Percentiles rank a stretch among this genome's conserved stretches.
Conservation (phyloP, 2,113 vertebrate species). For the Uria lomvia region DNA sequence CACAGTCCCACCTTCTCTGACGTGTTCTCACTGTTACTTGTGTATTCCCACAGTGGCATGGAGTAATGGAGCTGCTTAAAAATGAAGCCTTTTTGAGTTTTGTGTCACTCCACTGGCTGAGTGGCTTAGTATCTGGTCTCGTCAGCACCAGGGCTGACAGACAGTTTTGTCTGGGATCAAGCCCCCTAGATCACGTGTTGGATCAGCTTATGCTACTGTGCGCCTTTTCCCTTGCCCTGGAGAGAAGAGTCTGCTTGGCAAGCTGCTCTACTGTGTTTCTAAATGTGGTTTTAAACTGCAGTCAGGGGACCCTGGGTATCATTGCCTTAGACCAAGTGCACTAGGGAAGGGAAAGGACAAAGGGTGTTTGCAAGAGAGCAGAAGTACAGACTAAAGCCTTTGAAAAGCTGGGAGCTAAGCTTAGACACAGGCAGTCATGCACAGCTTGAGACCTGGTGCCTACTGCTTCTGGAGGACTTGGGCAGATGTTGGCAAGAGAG, state of each 20-base stretch:
- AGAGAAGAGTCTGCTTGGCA: not conserved
- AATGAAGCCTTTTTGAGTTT: not conserved
- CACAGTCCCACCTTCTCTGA: not conserved
- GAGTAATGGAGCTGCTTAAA: not conserved
- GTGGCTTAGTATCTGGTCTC: not conserved
- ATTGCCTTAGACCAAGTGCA: not conserved
- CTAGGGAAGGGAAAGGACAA: not conserved
- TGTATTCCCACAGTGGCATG: not conserved
- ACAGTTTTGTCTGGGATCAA: not conserved
- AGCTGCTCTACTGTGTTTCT: not conserved
- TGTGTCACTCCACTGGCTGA: not conserved
- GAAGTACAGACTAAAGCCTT: not conserved
- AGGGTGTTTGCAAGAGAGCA: not conserved
- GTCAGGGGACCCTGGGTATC: not conserved
- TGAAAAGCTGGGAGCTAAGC: not conserved
- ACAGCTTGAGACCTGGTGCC: not conserved
- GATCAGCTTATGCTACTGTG: not conserved
- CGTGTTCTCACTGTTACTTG: not conserved
- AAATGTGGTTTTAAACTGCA: not conserved
- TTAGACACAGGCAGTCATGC: not conserved
- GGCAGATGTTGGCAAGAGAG: not conserved
- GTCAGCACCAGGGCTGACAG: not conserved
- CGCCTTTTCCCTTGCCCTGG: not conserved
- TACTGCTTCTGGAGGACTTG: not conserved
- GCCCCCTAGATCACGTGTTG: not conserved